Base-by-base conservation (phyloP, 2,113 vertebrate species). In the Bucco capensis region DNA sequence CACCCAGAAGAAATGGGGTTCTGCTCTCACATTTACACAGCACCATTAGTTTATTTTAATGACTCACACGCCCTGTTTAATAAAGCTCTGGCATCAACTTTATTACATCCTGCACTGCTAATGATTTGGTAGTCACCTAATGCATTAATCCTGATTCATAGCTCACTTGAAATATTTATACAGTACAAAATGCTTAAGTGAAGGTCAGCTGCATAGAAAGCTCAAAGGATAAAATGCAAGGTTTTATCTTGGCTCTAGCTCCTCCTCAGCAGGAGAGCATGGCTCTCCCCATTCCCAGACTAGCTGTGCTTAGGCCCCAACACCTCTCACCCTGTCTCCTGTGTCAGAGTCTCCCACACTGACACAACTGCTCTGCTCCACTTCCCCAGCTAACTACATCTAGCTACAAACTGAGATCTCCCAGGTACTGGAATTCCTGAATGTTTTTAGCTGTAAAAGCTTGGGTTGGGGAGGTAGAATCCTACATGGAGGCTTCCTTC, bases 31-130 rank as follows among this genome's bases (percentile, higher is more conserved):
- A 89, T 89, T 87, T 76, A 62, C 77, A 88, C 79, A 87, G 12
- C 66, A 76, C 56, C 74, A 73, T 85, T 44, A 84, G 67, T 95
- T 90, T 80, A 47, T 47, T 69, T 92, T 93, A 94, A 93, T 67
- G 86, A 90, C 65, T 70, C 89, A 75, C 83, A 92, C 10, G 5
- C 83, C 88, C 91, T 82, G 38, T 82, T 94, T 95, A 92, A 94
- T 86, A 83, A 96, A 95, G 60, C 54, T 35, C 76, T 37, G 4
- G 57, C 79, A 93, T 75, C 82, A 83, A 58, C 64, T 92, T 93
- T 58, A 94, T 95, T 91, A 73, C 90, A 88, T 82, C 88, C 88
- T 94, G 88, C 58, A 78, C 62, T 79, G 73, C 74, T 90, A 93
- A 95, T 82, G 92, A 73, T 80, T 87, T 88, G 89, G 85, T 92